Percentiles rank a stretch among this genome's conserved stretches.
phyloP scores from a whole-genome alignment of 2,113 vertebrate genomes.

The Bothrops jararaca region DNA sequence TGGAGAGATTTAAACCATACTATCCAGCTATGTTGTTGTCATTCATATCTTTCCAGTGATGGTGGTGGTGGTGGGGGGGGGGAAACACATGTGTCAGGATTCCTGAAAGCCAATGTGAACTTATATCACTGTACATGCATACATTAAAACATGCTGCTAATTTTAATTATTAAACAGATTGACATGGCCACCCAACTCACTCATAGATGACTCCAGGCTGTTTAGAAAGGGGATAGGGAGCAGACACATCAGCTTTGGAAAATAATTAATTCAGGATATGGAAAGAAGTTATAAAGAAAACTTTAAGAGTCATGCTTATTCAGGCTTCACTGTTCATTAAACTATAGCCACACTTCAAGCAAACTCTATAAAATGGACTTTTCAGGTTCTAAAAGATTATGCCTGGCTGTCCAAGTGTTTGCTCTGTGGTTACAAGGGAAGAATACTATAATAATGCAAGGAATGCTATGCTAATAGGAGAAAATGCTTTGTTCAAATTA shows the following conservation, averaged over 20 bases:
- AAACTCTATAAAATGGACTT: neutral
- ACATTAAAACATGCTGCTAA: neutral
- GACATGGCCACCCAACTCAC: neutral
- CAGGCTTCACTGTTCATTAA: neutral
- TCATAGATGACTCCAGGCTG: neutral
- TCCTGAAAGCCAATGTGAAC: neutral
- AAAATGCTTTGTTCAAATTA: neutral
- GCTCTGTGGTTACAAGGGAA: neutral
- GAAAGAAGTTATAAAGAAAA: neutral
- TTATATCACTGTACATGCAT: neutral
- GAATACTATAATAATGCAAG: neutral
- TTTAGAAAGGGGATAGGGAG: neutral
- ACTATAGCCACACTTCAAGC: neutral
- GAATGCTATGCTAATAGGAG: neutral
- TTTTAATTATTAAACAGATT: neutral
- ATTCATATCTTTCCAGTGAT: neutral
- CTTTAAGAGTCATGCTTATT: neutral
- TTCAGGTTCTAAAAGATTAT: neutral
- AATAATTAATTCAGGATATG: neutral
- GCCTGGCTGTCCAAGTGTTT: neutral
- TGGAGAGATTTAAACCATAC: neutral
- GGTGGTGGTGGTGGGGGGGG: neutral
- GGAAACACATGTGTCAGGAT: neutral
- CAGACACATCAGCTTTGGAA: neutral
- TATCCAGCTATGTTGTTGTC: neutral